Conservation (phyloP, 2,113 vertebrate species). For the Drymodes brunneopygia region DNA sequence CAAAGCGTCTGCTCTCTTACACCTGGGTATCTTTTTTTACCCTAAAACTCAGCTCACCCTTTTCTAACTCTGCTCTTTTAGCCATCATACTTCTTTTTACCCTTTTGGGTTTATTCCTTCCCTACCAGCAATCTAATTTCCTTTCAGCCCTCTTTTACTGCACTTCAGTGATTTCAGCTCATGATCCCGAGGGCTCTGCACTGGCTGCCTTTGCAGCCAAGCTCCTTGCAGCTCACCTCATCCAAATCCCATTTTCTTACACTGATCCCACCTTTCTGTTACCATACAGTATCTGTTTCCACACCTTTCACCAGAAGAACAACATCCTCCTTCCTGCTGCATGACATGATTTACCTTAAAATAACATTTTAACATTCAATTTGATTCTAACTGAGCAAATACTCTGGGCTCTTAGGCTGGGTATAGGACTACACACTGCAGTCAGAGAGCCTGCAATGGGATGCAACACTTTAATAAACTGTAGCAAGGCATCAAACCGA, state of each 20-base stretch:
- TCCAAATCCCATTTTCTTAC: not conserved
- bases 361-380: not conserved
- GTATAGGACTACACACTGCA: not conserved
- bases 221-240: not conserved
- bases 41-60: not conserved
- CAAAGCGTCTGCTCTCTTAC: not conserved
- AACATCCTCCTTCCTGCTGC: not conserved
- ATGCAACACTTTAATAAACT: not conserved
- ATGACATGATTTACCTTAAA: not conserved
- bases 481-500: not conserved
- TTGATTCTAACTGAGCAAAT: not conserved
- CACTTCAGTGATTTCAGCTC: not conserved
- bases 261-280: not conserved
- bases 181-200: not conserved
- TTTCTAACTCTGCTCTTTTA: not conserved
- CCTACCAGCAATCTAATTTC: not conserved
- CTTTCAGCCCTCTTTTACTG: not conserved
- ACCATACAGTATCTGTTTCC: not conserved
- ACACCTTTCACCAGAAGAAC: not conserved
- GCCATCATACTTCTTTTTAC: not conserved
- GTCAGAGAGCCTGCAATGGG: not conserved
- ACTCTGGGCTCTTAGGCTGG: not conserved
- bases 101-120: not conserved
- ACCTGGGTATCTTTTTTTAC: not conserved
- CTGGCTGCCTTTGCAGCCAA: not conserved